These are phyloP conservation scores for Sarcophaga variegata DNA, from an alignment of 2,888 invertebrate species.

Conservation along the genomic window DNA sequence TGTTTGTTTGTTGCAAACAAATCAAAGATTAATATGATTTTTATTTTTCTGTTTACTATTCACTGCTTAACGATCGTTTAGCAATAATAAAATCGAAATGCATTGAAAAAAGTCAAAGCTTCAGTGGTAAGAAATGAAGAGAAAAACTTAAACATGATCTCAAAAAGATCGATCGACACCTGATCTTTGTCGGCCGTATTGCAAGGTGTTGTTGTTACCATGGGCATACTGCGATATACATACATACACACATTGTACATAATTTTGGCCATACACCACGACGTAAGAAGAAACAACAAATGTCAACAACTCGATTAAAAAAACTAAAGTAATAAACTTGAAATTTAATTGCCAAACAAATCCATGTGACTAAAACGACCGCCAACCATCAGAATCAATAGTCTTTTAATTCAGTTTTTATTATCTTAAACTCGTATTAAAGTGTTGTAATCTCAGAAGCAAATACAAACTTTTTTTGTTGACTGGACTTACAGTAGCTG, in stretches of 20 bases:
- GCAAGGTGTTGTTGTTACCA: neutral
- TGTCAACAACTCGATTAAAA: conserved; percentile 11
- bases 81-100: neutral
- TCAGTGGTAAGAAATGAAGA: no score
- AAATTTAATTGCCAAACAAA: conserved; percentile 66
- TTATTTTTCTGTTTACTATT: neutral
- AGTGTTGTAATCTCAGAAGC: conserved; percentile 60
- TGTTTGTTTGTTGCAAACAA: no score
- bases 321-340: conserved; percentile 60
- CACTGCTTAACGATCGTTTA: neutral
- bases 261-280: neutral
- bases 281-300: neutral
- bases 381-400: conserved; percentile 25
- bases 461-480: conserved; percentile 41
- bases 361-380: conserved; percentile 45
- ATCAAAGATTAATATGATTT: neutral
- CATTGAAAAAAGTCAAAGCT: neutral
- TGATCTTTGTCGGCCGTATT: conserved; percentile 48
- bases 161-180: conserved; percentile 53
- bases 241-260: neutral
- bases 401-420: conserved; percentile 10
- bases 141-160: no score
- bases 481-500: conserved; percentile 53
- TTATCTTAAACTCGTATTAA: conserved; percentile 51
- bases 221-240: conserved; percentile 10